phyloP scores from a whole-genome alignment of 1,140 invertebrate genomes.

The Nasonia longicornis region DNA sequence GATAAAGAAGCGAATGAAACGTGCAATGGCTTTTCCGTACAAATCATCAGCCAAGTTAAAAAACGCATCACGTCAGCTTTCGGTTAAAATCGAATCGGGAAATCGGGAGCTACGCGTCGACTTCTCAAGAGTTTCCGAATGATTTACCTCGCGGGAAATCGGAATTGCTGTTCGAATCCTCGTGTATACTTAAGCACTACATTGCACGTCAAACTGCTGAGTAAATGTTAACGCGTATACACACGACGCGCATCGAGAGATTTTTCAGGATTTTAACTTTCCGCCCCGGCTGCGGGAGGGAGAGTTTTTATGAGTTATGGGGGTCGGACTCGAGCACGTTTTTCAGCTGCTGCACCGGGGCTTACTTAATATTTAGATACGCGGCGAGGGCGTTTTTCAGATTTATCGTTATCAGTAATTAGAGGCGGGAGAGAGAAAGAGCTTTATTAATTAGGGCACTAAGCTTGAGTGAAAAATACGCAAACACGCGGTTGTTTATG shows the following conservation, averaged over 20 bases:
- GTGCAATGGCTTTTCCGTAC: too few species aligned
- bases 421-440: neutral
- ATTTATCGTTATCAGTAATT: conserved; percentile 4
- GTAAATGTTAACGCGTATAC: neutral
- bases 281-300: too few species aligned
- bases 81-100: too few species aligned
- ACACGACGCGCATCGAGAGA: neutral
- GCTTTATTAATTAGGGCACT: conserved; percentile 1
- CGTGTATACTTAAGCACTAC: neutral
- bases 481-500: neutral
- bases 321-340: neutral
- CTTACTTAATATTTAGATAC: neutral
- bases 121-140: neutral
- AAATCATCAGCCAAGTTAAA: too few species aligned
- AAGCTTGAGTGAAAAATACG: neutral
- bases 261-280: neutral
- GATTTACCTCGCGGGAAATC: neutral
- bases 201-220: neutral
- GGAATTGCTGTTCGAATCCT: neutral
- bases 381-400: neutral
- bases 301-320: neutral
- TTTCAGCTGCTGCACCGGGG: neutral
- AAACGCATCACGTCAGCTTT: too few species aligned
- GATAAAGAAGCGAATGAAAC: too few species aligned
- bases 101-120: neutral